Percentiles rank a stretch among this genome's conserved stretches.
Evolutionary conservation across 2,797 vertebrate genomes (phyloP).

Genomic region (Oryzias dopingdopingensis): DNA sequence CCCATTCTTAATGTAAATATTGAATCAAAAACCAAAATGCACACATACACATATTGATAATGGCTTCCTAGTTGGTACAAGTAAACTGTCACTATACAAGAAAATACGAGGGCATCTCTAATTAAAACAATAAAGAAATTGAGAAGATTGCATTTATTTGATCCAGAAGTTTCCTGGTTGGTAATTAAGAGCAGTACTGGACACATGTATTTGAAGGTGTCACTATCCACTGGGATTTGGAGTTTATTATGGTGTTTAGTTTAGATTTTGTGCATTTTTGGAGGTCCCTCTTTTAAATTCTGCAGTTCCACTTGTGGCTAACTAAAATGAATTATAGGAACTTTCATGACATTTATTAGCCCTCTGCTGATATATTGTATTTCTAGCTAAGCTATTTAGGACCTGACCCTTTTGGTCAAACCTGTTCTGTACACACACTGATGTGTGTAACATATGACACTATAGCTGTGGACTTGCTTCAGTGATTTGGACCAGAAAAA

Average conservation of each 20-base stretch:
- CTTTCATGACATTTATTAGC: slow-evolving; percentile 23
- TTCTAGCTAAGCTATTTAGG: slow-evolving; percentile 25
- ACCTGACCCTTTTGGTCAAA: slow-evolving; percentile 28
- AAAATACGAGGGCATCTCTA: slow-evolving; percentile 2
- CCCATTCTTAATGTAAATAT: too few relatives aligned
- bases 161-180: slow-evolving; percentile 48
- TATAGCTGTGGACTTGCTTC: slow-evolving; percentile 49
- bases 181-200: slow-evolving; percentile 55
- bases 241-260: too few relatives aligned
- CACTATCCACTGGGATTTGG: slow-evolving; percentile 26
- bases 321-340: slow-evolving; percentile 17
- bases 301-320: slow-evolving; percentile 13
- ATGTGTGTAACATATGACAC: slow-evolving; percentile 52
- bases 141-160: slow-evolving; percentile 38
- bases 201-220: slow-evolving; percentile 44
- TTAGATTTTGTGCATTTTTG: not conserved
- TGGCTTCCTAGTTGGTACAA: not conserved
- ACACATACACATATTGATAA: not conserved
- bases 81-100: slow-evolving; percentile 21
- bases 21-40: too few relatives aligned
- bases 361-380: slow-evolving; percentile 15
- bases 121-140: slow-evolving; percentile 24
- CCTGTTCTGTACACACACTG: slow-evolving; percentile 26
- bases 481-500: slow-evolving; percentile 58
- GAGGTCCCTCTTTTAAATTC: slow-evolving; percentile 9